Base-by-base conservation (phyloP, 1,140 invertebrate species). In the Oryzaephilus surinamensis region DNA sequence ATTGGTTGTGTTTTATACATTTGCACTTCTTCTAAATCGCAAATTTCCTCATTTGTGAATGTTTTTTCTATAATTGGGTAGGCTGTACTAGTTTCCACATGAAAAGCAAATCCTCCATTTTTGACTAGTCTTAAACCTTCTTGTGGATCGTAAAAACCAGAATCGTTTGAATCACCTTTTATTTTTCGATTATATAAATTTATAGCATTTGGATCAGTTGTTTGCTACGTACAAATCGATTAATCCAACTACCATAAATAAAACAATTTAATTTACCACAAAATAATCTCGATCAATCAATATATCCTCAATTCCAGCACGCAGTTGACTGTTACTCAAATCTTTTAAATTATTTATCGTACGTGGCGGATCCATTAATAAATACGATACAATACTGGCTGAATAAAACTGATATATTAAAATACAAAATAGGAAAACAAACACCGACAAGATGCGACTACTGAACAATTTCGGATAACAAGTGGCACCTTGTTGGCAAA, bases 401-500 rank as follows among this genome's bases (percentile, higher is more conserved):
- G 48, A 50, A 37, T 50, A 50, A 33, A 40, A 50, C 24, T 50
- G 44, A 31, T 50, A 46, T 11, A 50, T 38, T 11, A 49, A 20
- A 10, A 49, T 13, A 13, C 36, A 38, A n/a, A 49, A 42, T 18
- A 46, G 14, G 16, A 49, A 45, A 27, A 45, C 36, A 11, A 41
- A 38, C 6, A 49, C 15, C 8, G 26, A 34, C 8, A 41, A 11
- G 27, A 49, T 49, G 10, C 46, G 34, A 6, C 46, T 43, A 15
- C 29, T 38, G n/a, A 28, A 7, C 35, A 37, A 19, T 27, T 29
- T 17, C 0, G 35, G 35, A 3, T 15, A 18, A 5, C 24, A 15
- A 4, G 35, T 23, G 3, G 35, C 27, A 52, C 57, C 64, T 53
- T 66, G 64, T 29, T 66, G 63, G 17, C 61, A 63, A 30, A 66